These are phyloP conservation scores for Mythimna albipuncta DNA, from an alignment of 2,888 invertebrate genomes.

Conservation along the genomic window DNA sequence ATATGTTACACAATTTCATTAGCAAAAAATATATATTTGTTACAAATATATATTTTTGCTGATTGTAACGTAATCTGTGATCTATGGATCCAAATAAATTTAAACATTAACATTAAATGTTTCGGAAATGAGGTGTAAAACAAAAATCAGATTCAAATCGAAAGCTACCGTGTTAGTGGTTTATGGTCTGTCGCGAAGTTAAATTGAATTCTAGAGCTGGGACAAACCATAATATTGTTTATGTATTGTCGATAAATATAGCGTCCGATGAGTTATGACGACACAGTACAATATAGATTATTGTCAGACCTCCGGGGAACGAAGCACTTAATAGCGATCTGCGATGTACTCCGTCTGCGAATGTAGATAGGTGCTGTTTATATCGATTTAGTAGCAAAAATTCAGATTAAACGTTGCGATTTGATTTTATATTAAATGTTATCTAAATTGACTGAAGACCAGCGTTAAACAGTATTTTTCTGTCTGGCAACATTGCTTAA, in stretches of 20 bases:
- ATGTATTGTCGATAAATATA: slow-evolving; percentile 51
- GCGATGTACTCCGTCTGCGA: slow-evolving; percentile 15
- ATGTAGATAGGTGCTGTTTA: background rate
- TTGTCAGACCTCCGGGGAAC: slow-evolving; percentile 60
- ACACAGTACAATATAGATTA: slow-evolving; percentile 55
- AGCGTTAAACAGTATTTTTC: too few species aligned
- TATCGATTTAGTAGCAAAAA: slow-evolving; percentile 17
- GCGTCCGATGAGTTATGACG: slow-evolving; percentile 50
- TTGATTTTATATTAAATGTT: background rate
- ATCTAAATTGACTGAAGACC: background rate
- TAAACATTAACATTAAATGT: background rate
- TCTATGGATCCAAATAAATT: background rate
- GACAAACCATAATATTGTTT: slow-evolving; percentile 59
- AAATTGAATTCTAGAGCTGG: slow-evolving; percentile 55
- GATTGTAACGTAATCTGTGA: background rate
- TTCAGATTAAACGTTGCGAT: too few species aligned
- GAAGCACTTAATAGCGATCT: slow-evolving; percentile 44
- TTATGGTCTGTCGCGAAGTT: slow-evolving; percentile 38
- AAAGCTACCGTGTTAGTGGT: slow-evolving; percentile 27
- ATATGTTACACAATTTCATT: too few species aligned
- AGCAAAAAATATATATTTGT: too few species aligned
- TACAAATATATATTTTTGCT: too few species aligned
- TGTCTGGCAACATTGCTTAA: background rate
- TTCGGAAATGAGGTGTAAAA: background rate
- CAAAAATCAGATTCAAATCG: slow-evolving; percentile 30